phyloP scores from a whole-genome alignment of 2,113 vertebrate species.

The Jacana jacana region DNA sequence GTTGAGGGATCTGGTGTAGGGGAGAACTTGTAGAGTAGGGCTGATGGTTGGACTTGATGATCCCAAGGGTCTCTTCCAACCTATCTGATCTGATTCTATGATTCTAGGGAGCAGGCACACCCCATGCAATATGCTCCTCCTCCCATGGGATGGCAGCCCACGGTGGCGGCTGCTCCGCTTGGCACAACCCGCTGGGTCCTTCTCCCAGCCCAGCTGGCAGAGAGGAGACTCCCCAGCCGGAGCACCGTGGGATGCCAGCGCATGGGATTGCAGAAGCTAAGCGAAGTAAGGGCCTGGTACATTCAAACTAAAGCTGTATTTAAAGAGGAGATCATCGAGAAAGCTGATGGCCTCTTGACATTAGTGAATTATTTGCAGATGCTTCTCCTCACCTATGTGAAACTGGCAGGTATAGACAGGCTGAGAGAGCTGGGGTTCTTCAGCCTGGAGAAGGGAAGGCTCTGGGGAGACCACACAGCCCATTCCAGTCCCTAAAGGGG shows the following conservation, averaged over 20 bases:
- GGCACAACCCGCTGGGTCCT: background rate
- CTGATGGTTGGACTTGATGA: too few species aligned
- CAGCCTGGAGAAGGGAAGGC: too few species aligned
- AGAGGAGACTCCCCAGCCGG: background rate
- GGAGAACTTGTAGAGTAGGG: too few species aligned
- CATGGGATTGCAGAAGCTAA: background rate
- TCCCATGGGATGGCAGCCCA: background rate
- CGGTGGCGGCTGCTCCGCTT: background rate
- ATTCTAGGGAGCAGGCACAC: background rate
- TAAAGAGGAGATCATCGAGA: background rate
- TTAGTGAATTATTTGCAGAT: background rate
- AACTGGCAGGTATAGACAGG: background rate
- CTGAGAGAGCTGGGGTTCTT: too few species aligned
- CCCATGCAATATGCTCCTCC: background rate
- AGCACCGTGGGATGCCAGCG: fast-evolving
- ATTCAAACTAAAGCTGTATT: fast-evolving
- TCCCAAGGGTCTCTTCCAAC: too few species aligned
- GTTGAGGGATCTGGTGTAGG: too few species aligned
- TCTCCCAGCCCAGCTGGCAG: background rate
- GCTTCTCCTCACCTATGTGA: background rate
- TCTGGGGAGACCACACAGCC: too few species aligned
- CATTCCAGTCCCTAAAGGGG: too few species aligned
- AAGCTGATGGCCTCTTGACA: fast-evolving
- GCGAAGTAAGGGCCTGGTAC: background rate
- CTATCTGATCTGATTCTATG: too few species aligned